A percentile compares a stretch with the other conserved stretches of the same genome.
Conservation (phyloP, 2,797 vertebrate species). For the Spondyliosoma cantharus region DNA sequence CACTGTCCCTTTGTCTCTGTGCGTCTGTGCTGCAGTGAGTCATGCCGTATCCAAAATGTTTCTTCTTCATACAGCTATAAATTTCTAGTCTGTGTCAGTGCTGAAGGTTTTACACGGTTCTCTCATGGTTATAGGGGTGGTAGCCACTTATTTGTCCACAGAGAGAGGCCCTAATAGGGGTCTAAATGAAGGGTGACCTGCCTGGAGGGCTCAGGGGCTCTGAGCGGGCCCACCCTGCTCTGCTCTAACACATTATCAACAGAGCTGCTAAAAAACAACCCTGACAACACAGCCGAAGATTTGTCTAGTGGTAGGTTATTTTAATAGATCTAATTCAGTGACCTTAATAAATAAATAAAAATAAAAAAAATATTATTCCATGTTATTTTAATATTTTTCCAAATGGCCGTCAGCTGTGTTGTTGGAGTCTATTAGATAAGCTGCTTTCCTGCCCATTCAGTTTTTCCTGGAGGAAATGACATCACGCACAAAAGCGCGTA, state of each 20-base stretch:
- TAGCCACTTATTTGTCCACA: constrained; percentile 52
- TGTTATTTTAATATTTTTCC: constrained; percentile 26
- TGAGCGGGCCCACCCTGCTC: constrained; percentile 22
- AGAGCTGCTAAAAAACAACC: neutral
- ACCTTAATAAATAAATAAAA: neutral
- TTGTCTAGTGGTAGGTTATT: neutral
- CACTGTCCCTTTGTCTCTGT: constrained; percentile 23
- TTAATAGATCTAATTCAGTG: neutral
- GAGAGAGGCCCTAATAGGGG: constrained; percentile 59
- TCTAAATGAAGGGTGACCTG: constrained; percentile 66
- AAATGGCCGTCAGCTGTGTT: constrained; percentile 32
- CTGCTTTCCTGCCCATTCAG: constrained; percentile 68
- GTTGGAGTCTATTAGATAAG: constrained; percentile 47
- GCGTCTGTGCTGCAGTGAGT: constrained; percentile 23
- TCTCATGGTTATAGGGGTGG: constrained; percentile 37
- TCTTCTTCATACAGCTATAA: constrained; percentile 23
- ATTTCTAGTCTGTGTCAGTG: constrained; percentile 37
- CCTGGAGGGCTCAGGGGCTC: constrained; percentile 32
- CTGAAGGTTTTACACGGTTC: constrained; percentile 33
- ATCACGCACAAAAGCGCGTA: constrained; percentile 47
- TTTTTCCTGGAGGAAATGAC: constrained; percentile 78
- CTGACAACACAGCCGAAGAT: neutral
- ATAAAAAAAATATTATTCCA: neutral
- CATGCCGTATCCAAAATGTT: constrained; percentile 6
- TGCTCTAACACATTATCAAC: constrained; percentile 9